Evolutionary conservation across 2,113 vertebrate genomes (phyloP).

Genomic region (Psettodes erumei): DNA sequence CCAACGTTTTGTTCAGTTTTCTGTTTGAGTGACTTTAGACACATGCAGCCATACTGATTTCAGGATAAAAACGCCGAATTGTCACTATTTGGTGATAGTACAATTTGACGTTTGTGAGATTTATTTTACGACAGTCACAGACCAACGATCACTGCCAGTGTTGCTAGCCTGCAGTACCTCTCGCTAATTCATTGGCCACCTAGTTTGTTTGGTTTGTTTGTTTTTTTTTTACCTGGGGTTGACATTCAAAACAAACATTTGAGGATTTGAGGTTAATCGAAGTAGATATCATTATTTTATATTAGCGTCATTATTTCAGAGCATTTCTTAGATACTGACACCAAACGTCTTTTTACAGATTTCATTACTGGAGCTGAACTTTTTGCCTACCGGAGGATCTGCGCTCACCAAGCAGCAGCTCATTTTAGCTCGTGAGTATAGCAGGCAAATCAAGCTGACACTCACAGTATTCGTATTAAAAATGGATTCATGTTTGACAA

Average conservation of each 20-base stretch:
- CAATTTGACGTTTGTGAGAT: not conserved
- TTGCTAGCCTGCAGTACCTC: not conserved
- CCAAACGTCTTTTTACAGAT: constrained; percentile 75
- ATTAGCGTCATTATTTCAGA: not conserved
- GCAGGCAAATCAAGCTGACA: not conserved
- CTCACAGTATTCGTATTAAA: not conserved
- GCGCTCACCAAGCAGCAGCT: constrained; percentile 93
- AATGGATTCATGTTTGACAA: not conserved
- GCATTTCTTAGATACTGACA: not conserved
- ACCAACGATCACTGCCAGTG: not conserved
- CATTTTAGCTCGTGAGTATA: constrained; percentile 90
- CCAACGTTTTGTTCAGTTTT: constrained; percentile 23
- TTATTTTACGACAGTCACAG: not conserved
- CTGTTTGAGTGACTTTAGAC: not conserved
- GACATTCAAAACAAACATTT: not conserved
- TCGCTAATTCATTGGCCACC: not conserved
- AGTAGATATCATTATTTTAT: too few species aligned
- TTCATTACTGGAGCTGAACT: constrained; percentile 92
- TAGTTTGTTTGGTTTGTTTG: too few species aligned
- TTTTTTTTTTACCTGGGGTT: not conserved
- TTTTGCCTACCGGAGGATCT: constrained; percentile 89
- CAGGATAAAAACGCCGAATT: too few species aligned
- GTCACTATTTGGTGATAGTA: not conserved
- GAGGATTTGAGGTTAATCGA: too few species aligned
- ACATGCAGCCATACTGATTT: too few species aligned